A percentile compares a stretch with the other conserved stretches of the same genome.
These are phyloP conservation scores for Gambusia affinis DNA, from an alignment of 2,113 vertebrate species.

Conservation along the genomic window DNA sequence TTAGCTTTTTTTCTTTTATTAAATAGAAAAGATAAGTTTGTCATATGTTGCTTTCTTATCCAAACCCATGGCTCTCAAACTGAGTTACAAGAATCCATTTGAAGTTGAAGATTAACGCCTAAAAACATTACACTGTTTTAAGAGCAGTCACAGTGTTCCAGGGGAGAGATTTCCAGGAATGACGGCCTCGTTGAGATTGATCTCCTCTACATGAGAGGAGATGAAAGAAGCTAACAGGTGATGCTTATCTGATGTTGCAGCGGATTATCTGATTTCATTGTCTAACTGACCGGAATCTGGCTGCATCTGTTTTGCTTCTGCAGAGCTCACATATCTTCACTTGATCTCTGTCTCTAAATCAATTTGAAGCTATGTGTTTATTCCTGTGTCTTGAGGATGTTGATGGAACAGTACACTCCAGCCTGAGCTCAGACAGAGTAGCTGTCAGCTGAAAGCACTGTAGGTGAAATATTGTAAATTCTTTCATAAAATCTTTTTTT, in stretches of 20 bases:
- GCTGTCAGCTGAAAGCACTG: neutral
- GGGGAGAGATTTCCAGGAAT: conserved; percentile 45
- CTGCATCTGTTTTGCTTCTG: conserved; percentile 50
- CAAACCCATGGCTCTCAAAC: no score
- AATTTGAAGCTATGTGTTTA: conserved; percentile 55
- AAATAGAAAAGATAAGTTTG: no score
- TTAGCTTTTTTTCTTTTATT: no score
- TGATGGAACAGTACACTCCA: conserved; percentile 7
- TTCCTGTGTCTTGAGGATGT: conserved; percentile 45
- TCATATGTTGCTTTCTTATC: no score
- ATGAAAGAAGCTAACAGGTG: conserved; percentile 58
- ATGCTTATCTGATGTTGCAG: conserved; percentile 57
- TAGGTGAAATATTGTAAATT: neutral
- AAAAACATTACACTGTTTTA: neutral
- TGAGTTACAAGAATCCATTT: no score
- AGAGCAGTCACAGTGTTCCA: neutral
- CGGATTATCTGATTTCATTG: conserved; percentile 68
- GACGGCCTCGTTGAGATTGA: conserved; percentile 63
- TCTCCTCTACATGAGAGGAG: conserved; percentile 52
- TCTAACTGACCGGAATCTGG: conserved; percentile 67
- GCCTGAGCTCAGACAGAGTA: conserved; percentile 3
- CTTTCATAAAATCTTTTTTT: neutral
- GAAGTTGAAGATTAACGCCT: neutral
- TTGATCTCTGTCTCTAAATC: conserved; percentile 56
- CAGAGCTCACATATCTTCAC: conserved; percentile 63